Percentiles rank a stretch among this genome's conserved stretches.
These are phyloP conservation scores for Gouania willdenowi DNA, from an alignment of 2,797 vertebrate genomes.

Conservation along the genomic window DNA sequence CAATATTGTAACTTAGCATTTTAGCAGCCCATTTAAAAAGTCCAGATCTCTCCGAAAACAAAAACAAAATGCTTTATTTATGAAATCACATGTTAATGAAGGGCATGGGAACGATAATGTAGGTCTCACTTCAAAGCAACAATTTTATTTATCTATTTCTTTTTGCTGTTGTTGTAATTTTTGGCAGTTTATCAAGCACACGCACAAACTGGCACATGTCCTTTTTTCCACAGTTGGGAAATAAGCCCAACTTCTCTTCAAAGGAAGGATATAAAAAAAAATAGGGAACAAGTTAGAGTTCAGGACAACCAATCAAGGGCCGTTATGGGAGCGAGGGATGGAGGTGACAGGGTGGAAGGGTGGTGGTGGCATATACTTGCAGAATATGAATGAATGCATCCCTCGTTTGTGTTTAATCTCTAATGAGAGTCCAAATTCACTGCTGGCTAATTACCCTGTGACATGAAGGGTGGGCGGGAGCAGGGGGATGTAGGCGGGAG, in stretches of 20 bases:
- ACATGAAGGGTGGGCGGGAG: conserved; percentile 36
- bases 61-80: conserved; percentile 29
- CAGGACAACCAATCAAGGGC: conserved; percentile 33
- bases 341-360: too few relatives aligned
- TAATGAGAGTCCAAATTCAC: conserved; percentile 67
- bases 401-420: conserved; percentile 45
- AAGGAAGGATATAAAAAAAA: conserved; percentile 40
- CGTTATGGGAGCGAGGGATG: conserved; percentile 7
- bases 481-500: neutral
- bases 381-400: conserved; percentile 58
- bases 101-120: conserved; percentile 40
- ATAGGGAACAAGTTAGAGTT: conserved; percentile 50
- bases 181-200: conserved; percentile 54
- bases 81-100: conserved; percentile 21
- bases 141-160: neutral
- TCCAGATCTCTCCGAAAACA: neutral
- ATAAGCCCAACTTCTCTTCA: conserved; percentile 47
- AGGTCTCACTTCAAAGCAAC: conserved; percentile 48
- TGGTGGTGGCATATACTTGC: conserved; percentile 30
- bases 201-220: conserved; percentile 43
- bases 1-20: too few relatives aligned
- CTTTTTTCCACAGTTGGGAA: conserved; percentile 13
- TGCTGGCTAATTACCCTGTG: conserved; percentile 66
- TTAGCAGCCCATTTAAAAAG: neutral
- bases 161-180: conserved; percentile 8